Conservation (phyloP, 2,888 invertebrate genomes). For the Agriopis marginaria region DNA sequence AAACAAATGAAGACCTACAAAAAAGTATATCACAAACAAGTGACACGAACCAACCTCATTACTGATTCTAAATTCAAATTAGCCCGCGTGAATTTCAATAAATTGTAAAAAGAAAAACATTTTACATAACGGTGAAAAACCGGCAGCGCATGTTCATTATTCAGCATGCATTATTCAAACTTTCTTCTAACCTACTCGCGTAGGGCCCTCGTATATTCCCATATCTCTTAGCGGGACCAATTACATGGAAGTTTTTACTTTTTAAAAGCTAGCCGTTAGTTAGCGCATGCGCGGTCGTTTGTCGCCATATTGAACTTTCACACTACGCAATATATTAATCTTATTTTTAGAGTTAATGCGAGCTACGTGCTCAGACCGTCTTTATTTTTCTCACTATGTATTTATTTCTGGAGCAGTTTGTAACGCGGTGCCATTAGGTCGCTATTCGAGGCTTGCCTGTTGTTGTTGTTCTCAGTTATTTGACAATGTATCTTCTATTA, state of each 20-base stretch:
- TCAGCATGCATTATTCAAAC: slow-evolving; percentile 60
- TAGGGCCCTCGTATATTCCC: slow-evolving; percentile 60
- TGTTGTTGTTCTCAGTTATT: slow-evolving; percentile 14
- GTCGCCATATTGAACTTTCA: slow-evolving; percentile 80
- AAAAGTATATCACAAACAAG: slow-evolving; percentile 5
- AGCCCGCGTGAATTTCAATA: slow-evolving; percentile 37
- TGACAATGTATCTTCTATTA: slow-evolving; percentile 23
- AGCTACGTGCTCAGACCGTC: slow-evolving; percentile 70
- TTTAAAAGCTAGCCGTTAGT: slow-evolving; percentile 64
- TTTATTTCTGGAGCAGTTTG: slow-evolving; percentile 78
- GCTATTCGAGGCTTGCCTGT: slow-evolving; percentile 64
- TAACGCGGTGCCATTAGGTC: slow-evolving; percentile 75
- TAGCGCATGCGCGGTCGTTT: slow-evolving; percentile 66
- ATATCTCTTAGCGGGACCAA: slow-evolving; percentile 66
- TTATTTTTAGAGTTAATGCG: slow-evolving; percentile 80
- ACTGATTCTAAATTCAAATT: slow-evolving; percentile 48
- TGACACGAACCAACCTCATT: slow-evolving; percentile 38
- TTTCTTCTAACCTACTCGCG: slow-evolving; percentile 56
- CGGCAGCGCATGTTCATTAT: slow-evolving; percentile 46
- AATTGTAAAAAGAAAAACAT: slow-evolving; percentile 39
- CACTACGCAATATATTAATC: slow-evolving; percentile 75
- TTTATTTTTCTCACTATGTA: slow-evolving; percentile 68
- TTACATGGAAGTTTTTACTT: slow-evolving; percentile 68
- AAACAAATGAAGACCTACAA: slow-evolving; percentile 46
- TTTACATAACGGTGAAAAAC: slow-evolving; percentile 43